Base-by-base conservation (phyloP, 1,140 invertebrate species). In the Calosoma granatense region DNA sequence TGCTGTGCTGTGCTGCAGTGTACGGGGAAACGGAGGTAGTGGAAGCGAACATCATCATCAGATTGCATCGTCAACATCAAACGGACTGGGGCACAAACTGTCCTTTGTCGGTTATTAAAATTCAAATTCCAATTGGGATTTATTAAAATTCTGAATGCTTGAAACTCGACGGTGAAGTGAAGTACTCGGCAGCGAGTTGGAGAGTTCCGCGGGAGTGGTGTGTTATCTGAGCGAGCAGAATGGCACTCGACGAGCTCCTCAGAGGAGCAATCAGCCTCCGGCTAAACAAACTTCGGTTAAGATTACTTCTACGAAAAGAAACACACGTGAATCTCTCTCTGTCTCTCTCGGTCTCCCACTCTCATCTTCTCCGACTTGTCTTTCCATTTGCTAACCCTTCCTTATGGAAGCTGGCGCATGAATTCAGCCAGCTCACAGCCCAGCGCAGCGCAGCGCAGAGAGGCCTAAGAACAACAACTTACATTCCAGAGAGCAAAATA, bases 21-120 rank as follows among this genome's bases (percentile, higher is more conserved):
- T 47, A 47, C 15, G 6, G 3, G 15, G 9, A 17, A 47, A 11
- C 26, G 4, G 15, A 11, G 15, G 6, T 17, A 17, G 9, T 47
- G 9, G 15, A 47, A n/a, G n/a, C n/a, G n/a, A n/a, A n/a, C n/a
- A n/a, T n/a, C 17, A 17, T 9, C 17, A 17, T 17, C 17, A 47
- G 17, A 47, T 47, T 47, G 41, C 15, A 11, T 17, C 41, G 15
- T 47, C 41, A 47, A 47, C 41, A 47, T 11, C 6, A 6, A 47
- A 47, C 41, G 17, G 14, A 30, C 4, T 6, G 6, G 14, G 26
- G 26, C 4, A 14, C 4, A 47, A 47, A 47, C 17, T 47, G 41
- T 47, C 41, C 41, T 47, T 47, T 47, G 41, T 47, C 17, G 41
- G 41, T 47, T 47, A 47, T 47, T 47, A 47, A 47, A 47, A 47